phyloP scores from a whole-genome alignment of 2,888 invertebrate species.

The Sinotaia quadrata region DNA sequence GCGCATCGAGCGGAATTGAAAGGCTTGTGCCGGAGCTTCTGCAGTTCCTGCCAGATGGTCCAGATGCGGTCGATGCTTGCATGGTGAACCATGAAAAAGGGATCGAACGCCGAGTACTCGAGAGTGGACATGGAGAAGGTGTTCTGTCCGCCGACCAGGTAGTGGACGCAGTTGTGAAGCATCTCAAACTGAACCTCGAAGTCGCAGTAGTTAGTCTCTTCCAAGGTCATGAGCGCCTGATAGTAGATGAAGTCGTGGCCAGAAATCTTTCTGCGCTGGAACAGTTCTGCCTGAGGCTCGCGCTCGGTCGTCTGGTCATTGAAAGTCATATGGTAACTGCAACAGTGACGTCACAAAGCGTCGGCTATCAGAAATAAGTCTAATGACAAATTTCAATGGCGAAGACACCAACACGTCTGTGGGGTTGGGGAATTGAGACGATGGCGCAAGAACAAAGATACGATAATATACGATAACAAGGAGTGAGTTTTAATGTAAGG shows the following conservation, averaged over 20 bases:
- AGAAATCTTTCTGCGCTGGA: conserved; percentile 21
- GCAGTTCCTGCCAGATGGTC: conserved; percentile 42
- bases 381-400: too few relatives aligned
- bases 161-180: conserved; percentile 41
- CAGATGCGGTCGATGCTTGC: conserved; percentile 43
- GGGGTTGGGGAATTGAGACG: too few relatives aligned
- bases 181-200: conserved; percentile 44
- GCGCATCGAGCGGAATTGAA: conserved; percentile 26
- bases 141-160: conserved; percentile 36
- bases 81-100: conserved; percentile 43
- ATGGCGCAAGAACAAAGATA: too few relatives aligned
- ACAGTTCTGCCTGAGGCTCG: conserved; percentile 24
- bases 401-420: too few relatives aligned
- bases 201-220: conserved; percentile 42
- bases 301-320: conserved; percentile 22
- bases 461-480: too few relatives aligned
- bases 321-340: conserved; percentile 33
- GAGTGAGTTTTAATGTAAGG: too few relatives aligned
- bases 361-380: neutral
- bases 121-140: conserved; percentile 40
- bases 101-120: conserved; percentile 42
- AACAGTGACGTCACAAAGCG: neutral
- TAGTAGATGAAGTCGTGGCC: conserved; percentile 36
- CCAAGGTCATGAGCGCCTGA: conserved; percentile 35
- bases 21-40: conserved; percentile 26